Evolutionary conservation across 2,797 vertebrate genomes (phyloP).

Genomic region (Onychomys arenicola): DNA sequence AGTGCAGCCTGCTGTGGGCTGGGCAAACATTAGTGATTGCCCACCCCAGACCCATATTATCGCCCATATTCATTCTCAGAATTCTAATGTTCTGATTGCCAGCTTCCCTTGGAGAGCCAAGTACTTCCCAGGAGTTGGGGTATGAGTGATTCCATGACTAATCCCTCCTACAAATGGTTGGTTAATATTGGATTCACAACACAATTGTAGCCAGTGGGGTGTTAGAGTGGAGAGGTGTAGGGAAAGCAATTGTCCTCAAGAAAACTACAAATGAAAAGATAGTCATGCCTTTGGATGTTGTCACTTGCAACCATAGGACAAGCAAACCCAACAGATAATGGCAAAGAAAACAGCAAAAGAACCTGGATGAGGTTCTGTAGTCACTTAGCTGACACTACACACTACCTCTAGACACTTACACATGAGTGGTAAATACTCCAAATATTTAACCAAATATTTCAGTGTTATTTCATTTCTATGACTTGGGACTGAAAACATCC

Average conservation of each 20-base stretch:
- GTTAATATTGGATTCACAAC: not conserved
- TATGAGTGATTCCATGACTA: not conserved
- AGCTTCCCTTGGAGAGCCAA: not conserved
- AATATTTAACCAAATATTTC: not conserved
- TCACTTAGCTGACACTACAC: not conserved
- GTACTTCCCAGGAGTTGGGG: not conserved
- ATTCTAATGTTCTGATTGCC: not conserved
- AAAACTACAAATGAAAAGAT: slow-evolving; percentile 31
- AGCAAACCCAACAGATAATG: not conserved
- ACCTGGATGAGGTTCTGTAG: not conserved
- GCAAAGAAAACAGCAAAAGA: not conserved
- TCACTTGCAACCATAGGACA: not conserved
- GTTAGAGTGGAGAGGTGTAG: not conserved
- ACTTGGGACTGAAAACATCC: not conserved
- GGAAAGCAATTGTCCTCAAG: not conserved
- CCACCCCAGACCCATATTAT: not conserved
- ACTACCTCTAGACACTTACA: not conserved
- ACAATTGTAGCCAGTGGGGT: not conserved
- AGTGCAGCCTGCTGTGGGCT: not conserved
- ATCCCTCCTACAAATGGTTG: not conserved
- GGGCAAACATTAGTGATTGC: not conserved
- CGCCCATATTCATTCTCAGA: not conserved
- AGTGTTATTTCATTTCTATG: slow-evolving; percentile 20
- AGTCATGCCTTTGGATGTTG: not conserved
- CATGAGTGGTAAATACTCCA: not conserved